A percentile compares a stretch with the other conserved stretches of the same genome.
Evolutionary conservation across 2,113 vertebrate genomes (phyloP).

Genomic region (Hemiscyllium ocellatum): DNA sequence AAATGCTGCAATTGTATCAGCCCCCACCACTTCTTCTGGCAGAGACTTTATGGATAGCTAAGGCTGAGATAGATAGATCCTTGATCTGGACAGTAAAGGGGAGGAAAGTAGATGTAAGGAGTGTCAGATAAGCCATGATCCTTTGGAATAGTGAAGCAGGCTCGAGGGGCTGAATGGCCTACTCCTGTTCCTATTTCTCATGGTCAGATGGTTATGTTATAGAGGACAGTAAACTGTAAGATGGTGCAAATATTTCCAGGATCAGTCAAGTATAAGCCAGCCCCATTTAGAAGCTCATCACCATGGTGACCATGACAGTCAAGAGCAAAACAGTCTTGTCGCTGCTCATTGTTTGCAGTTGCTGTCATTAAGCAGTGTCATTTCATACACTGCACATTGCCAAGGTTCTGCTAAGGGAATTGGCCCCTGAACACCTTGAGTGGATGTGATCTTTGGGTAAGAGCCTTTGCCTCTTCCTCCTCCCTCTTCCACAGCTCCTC

Average conservation of each 20-base stretch:
- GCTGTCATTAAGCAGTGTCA: neutral
- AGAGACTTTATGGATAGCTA: too few species aligned
- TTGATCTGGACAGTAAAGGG: too few species aligned
- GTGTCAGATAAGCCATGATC: too few species aligned
- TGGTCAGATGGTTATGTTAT: neutral
- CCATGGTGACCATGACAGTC: neutral
- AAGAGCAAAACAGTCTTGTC: neutral
- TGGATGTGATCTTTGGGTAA: neutral
- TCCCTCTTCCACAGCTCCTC: neutral
- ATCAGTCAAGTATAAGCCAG: neutral
- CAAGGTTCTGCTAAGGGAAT: neutral
- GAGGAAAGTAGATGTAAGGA: too few species aligned
- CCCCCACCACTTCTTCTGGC: too few species aligned
- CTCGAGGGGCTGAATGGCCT: too few species aligned
- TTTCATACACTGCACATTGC: neutral
- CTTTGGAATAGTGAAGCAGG: too few species aligned
- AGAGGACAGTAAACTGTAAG: too few species aligned
- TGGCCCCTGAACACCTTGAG: neutral
- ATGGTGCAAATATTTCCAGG: neutral
- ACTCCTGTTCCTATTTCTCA: too few species aligned
- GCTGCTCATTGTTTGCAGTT: neutral
- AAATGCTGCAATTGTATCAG: too few species aligned
- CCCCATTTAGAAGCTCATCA: neutral
- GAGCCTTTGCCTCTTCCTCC: neutral
- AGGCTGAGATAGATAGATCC: too few species aligned